These are phyloP conservation scores for Nyctalus aviator DNA, from an alignment of 2,797 vertebrate genomes.

Conservation along the genomic window DNA sequence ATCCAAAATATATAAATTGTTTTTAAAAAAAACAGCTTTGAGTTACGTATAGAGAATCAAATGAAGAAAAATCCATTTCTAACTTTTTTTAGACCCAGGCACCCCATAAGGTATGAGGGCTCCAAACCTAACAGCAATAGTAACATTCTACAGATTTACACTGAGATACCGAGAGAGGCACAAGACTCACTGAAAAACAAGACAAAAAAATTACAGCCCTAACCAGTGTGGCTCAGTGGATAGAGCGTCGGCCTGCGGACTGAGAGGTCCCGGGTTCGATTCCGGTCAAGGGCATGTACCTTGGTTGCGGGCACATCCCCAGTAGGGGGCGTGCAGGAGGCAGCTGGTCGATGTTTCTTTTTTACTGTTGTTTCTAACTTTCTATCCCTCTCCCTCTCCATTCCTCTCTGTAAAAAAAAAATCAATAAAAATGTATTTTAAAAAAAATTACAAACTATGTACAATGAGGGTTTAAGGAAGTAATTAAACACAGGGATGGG, in stretches of 20 bases:
- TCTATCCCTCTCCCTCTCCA: no score
- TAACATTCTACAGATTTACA: not conserved
- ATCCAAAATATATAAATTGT: not conserved
- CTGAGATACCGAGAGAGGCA: conserved; percentile 34
- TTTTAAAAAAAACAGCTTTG: not conserved
- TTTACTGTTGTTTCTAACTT: no score
- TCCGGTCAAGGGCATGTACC: no score
- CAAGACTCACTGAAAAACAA: not conserved
- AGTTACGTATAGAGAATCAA: not conserved
- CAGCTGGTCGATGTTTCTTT: no score
- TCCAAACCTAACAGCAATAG: not conserved
- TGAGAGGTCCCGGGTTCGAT: no score
- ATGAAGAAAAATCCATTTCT: not conserved
- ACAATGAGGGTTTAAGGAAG: not conserved
- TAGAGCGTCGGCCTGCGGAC: no score
- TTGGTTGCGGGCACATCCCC: no score
- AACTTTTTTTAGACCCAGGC: not conserved
- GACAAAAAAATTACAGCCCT: not conserved
- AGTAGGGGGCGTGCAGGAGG: no score
- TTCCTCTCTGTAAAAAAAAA: no score
- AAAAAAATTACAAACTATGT: not conserved
- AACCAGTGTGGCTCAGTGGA: no score
- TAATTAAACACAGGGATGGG: not conserved
- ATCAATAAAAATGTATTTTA: no score
- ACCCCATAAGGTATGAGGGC: not conserved